These are phyloP conservation scores for Brachionus asplanchnoidis DNA, from an alignment of 1,140 invertebrate species.

Conservation along the genomic window DNA sequence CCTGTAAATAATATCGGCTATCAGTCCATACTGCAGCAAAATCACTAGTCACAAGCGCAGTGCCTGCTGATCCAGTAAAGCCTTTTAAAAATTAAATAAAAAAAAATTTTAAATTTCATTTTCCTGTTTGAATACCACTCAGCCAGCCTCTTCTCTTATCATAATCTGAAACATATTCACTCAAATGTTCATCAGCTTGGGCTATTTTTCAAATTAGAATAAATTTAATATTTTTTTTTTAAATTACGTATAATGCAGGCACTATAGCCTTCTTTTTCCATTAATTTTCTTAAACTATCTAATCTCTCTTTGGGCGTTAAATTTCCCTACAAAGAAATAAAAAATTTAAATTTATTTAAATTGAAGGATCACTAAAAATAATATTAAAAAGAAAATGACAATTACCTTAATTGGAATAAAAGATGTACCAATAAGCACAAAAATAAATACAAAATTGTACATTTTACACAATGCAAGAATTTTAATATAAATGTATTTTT, in stretches of 20 bases:
- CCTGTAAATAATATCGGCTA: constrained; percentile 83
- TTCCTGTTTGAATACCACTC: background rate
- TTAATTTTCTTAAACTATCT: background rate
- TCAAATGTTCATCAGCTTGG: constrained; percentile 15
- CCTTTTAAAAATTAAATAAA: background rate
- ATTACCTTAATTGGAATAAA: background rate
- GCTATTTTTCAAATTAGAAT: background rate
- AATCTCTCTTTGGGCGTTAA: background rate
- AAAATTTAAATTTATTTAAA: background rate
- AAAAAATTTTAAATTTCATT: background rate
- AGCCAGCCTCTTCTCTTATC: constrained; percentile 24
- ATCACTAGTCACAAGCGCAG: constrained; percentile 71
- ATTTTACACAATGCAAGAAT: no score
- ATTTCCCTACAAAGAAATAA: background rate
- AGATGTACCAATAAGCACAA: background rate
- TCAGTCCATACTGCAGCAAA: constrained; percentile 89
- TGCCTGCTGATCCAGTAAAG: constrained; percentile 57
- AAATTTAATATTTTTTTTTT: background rate
- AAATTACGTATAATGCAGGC: constrained; percentile 27
- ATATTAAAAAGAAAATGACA: background rate
- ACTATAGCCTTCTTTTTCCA: background rate
- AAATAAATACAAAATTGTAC: background rate
- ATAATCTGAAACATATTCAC: constrained; percentile 38
- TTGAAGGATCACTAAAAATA: background rate
- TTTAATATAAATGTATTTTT: background rate